Evolutionary conservation across 92 coral and sea anemone species (phyloP).

Genomic region (Palythoa heliodiscus): DNA sequence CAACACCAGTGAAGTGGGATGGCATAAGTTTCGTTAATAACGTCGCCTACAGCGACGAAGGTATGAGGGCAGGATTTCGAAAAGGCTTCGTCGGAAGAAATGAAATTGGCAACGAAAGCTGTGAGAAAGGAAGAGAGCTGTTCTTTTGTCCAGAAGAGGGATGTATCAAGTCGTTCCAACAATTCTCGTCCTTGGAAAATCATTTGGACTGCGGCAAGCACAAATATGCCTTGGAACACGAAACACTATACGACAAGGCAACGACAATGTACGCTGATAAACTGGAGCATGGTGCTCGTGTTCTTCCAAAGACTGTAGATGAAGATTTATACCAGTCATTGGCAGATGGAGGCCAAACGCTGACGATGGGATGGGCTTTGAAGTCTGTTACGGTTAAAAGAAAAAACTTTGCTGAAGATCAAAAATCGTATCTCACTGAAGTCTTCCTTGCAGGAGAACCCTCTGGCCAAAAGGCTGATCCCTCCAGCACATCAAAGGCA

Average conservation of each 20-base stretch:
- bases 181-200: too few relatives aligned
- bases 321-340: slow-evolving; percentile 5
- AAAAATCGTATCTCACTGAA: slow-evolving; percentile 33
- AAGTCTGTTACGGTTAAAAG: slow-evolving; percentile 20
- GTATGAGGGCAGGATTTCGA: slow-evolving; percentile 10
- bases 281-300: slow-evolving; percentile 6
- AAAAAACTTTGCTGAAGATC: slow-evolving; percentile 29
- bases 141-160: slow-evolving; percentile 61
- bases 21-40: slow-evolving; percentile 13
- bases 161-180: slow-evolving; percentile 50
- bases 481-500: slow-evolving; percentile 48
- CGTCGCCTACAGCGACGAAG: too few relatives aligned
- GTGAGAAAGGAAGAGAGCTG: too few relatives aligned
- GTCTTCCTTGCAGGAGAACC: slow-evolving; percentile 23
- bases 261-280: slow-evolving; percentile 27
- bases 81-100: slow-evolving; percentile 2
- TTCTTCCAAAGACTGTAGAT: slow-evolving; percentile 13
- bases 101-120: too few relatives aligned
- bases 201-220: neutral
- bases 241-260: slow-evolving; percentile 66
- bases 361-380: slow-evolving; percentile 30
- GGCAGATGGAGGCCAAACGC: slow-evolving; percentile 29
- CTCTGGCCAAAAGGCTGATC: slow-evolving; percentile 40
- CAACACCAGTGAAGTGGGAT: slow-evolving; percentile 19
- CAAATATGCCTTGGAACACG: slow-evolving; percentile 54